Evolutionary conservation across 2,797 vertebrate species (phyloP).

Genomic region (Periparus ater): DNA sequence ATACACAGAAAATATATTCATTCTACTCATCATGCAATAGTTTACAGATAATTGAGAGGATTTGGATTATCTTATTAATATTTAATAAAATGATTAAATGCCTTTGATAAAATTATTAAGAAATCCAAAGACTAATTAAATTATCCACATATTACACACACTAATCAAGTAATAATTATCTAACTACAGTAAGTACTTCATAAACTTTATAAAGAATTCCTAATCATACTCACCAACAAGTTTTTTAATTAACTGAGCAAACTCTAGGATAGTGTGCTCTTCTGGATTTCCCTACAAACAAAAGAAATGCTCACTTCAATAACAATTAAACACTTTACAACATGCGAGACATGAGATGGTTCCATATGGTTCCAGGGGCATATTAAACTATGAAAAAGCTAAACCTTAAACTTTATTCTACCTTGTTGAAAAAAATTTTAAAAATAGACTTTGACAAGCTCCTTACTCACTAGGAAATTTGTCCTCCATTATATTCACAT

Average conservation of each 20-base stretch:
- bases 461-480: neutral
- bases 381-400: neutral
- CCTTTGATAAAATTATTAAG: conserved; percentile 18
- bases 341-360: neutral
- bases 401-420: neutral
- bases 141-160: neutral
- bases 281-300: conserved; percentile 92
- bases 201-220: conserved; percentile 1
- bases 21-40: neutral
- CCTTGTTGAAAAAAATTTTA: neutral
- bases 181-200: neutral
- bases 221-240: conserved; percentile 88
- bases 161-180: neutral
- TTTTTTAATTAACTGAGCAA: conserved; percentile 95
- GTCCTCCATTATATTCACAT: neutral
- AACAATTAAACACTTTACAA: neutral
- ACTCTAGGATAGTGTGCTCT: conserved; percentile 97
- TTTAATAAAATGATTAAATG: conserved; percentile 13
- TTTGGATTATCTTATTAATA: neutral
- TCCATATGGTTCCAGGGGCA: neutral
- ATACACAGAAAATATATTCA: neutral
- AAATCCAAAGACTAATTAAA: conserved; percentile 15
- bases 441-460: neutral
- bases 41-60: neutral
- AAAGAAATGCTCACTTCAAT: conserved; percentile 22